Base-by-base conservation (phyloP, 1,140 invertebrate genomes). In the Bicyclus anynana region DNA sequence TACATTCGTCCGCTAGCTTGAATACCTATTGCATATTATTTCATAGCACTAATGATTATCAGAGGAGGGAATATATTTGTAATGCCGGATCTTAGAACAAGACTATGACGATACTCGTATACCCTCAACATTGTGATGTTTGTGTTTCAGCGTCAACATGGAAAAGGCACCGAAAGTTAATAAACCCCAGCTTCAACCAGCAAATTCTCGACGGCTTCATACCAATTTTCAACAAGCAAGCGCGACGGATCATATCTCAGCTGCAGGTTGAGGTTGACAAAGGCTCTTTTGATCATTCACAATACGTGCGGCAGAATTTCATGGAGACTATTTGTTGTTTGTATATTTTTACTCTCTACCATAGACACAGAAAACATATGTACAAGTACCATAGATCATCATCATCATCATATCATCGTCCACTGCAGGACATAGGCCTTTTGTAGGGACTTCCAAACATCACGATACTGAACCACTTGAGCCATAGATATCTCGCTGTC, bases 121-220 rank as follows among this genome's bases (percentile, higher is more conserved):
- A n/a, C n/a, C n/a, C n/a, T n/a, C n/a, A n/a, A n/a, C n/a, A n/a
- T n/a, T n/a, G n/a, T 23, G 23, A 23, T 4, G 2, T 23, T 57
- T 6, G 9, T 33, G 23, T 67, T 63, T 27, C 21, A 77, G 72
- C 58, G 14, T 29, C 58, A 33, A 53, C 53, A 1, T 80, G 79
- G 77, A 70, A 68, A 23, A 27, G 37, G 1, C 71, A 75, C 17
- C 57, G 74, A 12, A 74, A 95, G 85, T 90, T 97, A 53, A 75
- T 98, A n/a, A 97, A 95, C 0, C 96, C 96, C 9, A 92, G 95
- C 0, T 97, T 98, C 74, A 95, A 97, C 80, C 96, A 96, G 76
- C 93, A 93, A 60, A 95, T 98, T 54, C 87, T 98, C 14, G 93
- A 97, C 64, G 92, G 95, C 65, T 97, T 97, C 71, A 73, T 96